A percentile compares a stretch with the other conserved stretches of the same genome.
phyloP scores from a whole-genome alignment of 2,888 invertebrate species.

The Erebia aethiops region DNA sequence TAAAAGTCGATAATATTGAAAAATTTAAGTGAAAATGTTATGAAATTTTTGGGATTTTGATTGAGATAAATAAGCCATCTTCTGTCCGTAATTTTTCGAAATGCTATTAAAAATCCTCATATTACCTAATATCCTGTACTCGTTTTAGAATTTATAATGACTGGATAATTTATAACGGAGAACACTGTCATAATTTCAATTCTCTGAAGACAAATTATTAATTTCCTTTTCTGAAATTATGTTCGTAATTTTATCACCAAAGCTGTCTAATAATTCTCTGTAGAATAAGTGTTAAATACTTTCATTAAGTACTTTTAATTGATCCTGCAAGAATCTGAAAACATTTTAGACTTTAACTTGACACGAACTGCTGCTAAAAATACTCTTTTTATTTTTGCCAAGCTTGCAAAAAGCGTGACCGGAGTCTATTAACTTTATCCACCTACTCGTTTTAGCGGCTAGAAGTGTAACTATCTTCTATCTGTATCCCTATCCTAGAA shows the following conservation, averaged over 20 bases:
- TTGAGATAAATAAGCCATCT: no score
- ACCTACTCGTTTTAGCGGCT: not conserved
- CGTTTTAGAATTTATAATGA: no score
- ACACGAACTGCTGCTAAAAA: conserved; percentile 2
- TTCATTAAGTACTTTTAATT: not conserved
- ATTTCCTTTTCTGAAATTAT: conserved; percentile 5
- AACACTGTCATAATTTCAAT: not conserved
- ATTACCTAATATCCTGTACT: no score
- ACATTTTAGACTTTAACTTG: conserved; percentile 6
- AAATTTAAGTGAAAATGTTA: no score
- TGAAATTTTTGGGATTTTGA: no score
- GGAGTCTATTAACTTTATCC: conserved; percentile 3
- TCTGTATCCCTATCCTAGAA: not conserved
- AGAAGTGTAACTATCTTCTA: conserved; percentile 12
- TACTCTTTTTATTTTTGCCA: conserved; percentile 8
- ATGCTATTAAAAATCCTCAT: no score
- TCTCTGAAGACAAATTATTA: not conserved
- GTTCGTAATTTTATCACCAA: not conserved
- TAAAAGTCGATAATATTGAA: no score
- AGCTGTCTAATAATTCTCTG: not conserved
- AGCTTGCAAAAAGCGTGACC: conserved; percentile 16
- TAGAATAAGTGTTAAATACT: not conserved
- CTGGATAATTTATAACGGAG: not conserved
- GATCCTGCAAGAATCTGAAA: not conserved
- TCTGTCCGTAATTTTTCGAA: no score